A percentile compares a stretch with the other conserved stretches of the same genome.
Conservation (phyloP, 1,140 invertebrate genomes). For the Panagrolaimus sp. region DNA sequence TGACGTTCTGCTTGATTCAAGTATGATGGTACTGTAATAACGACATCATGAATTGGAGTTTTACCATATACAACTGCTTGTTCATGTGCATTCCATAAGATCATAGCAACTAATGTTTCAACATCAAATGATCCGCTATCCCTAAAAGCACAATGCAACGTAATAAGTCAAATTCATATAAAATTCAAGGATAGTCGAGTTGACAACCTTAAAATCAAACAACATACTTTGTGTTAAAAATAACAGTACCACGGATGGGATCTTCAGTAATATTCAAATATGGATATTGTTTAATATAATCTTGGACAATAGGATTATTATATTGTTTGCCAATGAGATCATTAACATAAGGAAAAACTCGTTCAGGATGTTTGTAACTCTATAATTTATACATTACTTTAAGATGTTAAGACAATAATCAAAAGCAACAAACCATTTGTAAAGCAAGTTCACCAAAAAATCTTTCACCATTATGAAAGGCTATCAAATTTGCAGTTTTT, state of each 20-base stretch:
- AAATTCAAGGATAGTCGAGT: no score
- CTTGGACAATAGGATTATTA: conserved; percentile 80
- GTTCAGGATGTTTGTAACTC: conserved; percentile 79
- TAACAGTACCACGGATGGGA: conserved; percentile 70
- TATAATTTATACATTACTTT: conserved; percentile 47
- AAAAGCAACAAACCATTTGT: conserved; percentile 65
- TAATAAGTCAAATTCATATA: conserved; percentile 2
- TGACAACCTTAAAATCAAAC: no score
- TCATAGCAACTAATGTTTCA: conserved; percentile 55
- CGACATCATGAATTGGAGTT: conserved; percentile 78
- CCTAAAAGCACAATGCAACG: conserved; percentile 42
- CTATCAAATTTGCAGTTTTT: conserved; percentile 83
- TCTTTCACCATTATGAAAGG: conserved; percentile 82
- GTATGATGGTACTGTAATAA: conserved; percentile 88
- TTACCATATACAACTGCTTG: conserved; percentile 53
- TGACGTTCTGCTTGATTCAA: conserved; percentile 90
- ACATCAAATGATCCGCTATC: conserved; percentile 40
- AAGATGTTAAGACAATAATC: not conserved
- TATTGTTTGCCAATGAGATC: conserved; percentile 85
- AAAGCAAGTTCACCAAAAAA: conserved; percentile 89
- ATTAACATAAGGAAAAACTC: conserved; percentile 78
- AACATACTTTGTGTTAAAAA: conserved; percentile 72
- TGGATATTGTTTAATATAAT: conserved; percentile 80
- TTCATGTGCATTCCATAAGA: conserved; percentile 55
- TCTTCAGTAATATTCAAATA: conserved; percentile 76